Evolutionary conservation across 2,113 vertebrate genomes (phyloP), one percentile per base, ranked within the genome.

Genomic region (Anoplopoma fimbria): DNA sequence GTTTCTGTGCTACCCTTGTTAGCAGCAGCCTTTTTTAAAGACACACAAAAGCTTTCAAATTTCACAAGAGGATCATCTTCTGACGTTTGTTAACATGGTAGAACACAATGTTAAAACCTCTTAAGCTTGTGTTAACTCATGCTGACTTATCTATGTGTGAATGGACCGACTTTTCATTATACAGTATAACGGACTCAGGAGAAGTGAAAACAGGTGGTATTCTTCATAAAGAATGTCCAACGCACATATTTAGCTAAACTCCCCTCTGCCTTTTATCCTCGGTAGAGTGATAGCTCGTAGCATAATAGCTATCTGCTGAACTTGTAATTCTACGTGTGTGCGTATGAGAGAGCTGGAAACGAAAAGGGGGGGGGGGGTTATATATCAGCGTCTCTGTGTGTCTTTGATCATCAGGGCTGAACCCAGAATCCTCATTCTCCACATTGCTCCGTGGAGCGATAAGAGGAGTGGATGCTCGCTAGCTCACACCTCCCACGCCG

Each of bases 351-450:
- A 25, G 65, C 47, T 71, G 40, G n/a, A 68, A 7, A 27, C 0
- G 51, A 60, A 25, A 34, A 7, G 1, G 58, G 4, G 34, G 21
- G 23, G 33, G 47, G 47, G 15, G 40, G 40, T 36, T 83, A 76
- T 73, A n/a, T 72, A 73, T 83, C 72, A 77, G 49, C 12, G 70
- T 77, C 45, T 80, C 23, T 27, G 15, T 71, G 38, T 76, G 68
- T 90, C 79, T 94, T 92, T 93, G 89, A 93, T 94, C 80, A 83
- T 45, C 80, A 91, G 86, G 77, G 91, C 77, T 82, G 81, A 91
- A 90, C 68, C 71, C 81, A 81, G 91, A 91, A 87, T 90, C 85
- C 86, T 93, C 90, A 91, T 94, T 94, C 92, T 90, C 88, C 78
- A 90, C 92, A 91, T 93, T 90, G 81, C 92, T 93, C 73, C 73